Evolutionary conservation across 1,140 invertebrate species (phyloP), one percentile per base, ranked within the genome.

Genomic region (Semibalanus balanoides): DNA sequence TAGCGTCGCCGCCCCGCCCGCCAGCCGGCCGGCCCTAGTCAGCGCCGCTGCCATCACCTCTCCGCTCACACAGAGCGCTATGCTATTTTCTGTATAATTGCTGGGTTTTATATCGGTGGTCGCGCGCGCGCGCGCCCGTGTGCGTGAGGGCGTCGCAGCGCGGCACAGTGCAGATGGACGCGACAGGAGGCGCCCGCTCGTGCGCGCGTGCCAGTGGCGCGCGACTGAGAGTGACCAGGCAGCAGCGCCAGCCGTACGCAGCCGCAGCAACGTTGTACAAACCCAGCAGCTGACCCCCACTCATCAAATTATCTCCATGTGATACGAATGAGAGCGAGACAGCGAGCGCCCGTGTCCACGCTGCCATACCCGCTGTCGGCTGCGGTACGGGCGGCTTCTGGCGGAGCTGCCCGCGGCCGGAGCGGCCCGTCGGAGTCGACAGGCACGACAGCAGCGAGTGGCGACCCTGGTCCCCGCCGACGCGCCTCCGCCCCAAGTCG

Each of bases 1-100:
- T 98, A 92, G 51, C 51, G 51, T 7, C 22, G 51, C 51, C 22
- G 51, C 51, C 7, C 51, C 1, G 51, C 51, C 51, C 51, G n/a
- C n/a, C n/a, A 7, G 51, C 51, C 51, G 22, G 51, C 11, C 11
- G 51, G 14, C 14, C 51, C 22, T 25, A 64, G 51, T 64, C 51
- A 64, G 11, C 35, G 35, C 35, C 35, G 35, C 51, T 25, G 35
- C 35, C 35, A 40, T 40, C 35, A 40, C 35, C 35, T 40, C 35
- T n/a, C 35, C 35, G 35, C 35, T 40, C 35, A 40, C 51, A 64
- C 51, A 14, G 51, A 25, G 51, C 22, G 51, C 51, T 64, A 64
- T 64, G 51, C 51, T 64, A 64, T 64, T 64, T 64, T 64, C 11
- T 64, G 51, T 64, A 64, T 64, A 64, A 64, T 64, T 64, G 22